phyloP scores from a whole-genome alignment of 1,140 invertebrate species.

The Dendrolimus kikuchii region DNA sequence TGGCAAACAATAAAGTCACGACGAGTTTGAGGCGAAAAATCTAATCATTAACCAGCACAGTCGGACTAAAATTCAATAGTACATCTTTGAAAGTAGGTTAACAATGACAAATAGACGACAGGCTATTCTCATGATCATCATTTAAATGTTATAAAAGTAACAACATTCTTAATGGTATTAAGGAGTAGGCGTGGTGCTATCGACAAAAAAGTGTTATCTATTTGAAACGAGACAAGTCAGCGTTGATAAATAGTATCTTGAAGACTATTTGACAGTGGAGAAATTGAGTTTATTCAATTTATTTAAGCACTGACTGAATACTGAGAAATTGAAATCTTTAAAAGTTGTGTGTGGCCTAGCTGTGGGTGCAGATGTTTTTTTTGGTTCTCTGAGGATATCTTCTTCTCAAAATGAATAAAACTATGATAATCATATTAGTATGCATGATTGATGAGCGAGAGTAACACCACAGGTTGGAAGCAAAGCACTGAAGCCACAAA shows the following conservation, averaged over 20 bases:
- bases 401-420: no score
- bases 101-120: constrained; percentile 31
- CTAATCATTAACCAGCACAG: constrained; percentile 26
- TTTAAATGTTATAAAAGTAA: constrained; percentile 15
- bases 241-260: no score
- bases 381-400: no score
- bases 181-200: constrained; percentile 7
- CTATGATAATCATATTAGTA: no score
- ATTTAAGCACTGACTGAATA: no score
- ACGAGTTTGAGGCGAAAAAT: constrained; percentile 23
- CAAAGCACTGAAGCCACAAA: not conserved
- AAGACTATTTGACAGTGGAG: no score
- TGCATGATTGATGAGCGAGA: no score
- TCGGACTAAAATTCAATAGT: constrained; percentile 8
- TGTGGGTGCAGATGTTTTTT: no score
- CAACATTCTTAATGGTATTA: constrained; percentile 11
- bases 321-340: no score
- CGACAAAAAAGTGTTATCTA: not conserved
- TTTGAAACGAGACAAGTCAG: not conserved
- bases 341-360: no score
- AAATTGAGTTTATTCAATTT: no score
- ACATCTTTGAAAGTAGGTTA: constrained; percentile 25
- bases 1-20: constrained; percentile 26
- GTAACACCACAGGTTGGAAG: no score
- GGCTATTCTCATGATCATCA: constrained; percentile 11